Percentiles rank a stretch among this genome's conserved stretches.
phyloP scores from a whole-genome alignment of 2,888 invertebrate genomes.

The Cenopis cana region DNA sequence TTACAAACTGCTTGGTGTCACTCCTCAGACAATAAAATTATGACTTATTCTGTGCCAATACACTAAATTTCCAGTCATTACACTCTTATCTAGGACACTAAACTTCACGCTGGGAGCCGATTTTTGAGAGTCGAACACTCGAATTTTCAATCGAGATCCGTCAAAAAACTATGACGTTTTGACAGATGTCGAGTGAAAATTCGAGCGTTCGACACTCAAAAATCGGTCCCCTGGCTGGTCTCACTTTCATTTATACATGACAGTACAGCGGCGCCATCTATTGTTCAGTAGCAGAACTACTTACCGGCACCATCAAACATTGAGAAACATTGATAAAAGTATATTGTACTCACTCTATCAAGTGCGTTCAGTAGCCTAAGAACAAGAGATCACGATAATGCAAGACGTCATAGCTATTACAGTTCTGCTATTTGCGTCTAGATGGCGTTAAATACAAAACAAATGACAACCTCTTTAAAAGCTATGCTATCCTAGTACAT shows the following conservation, averaged over 20 bases:
- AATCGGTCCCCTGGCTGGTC: too few species aligned
- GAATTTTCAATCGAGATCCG: too few species aligned
- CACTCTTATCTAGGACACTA: too few species aligned
- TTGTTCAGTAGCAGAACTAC: not conserved
- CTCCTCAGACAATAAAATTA: too few species aligned
- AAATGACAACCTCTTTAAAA: constrained; percentile 12
- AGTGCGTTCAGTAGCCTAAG: not conserved
- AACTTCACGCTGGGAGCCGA: too few species aligned
- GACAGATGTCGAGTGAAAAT: too few species aligned
- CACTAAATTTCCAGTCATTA: too few species aligned
- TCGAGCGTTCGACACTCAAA: too few species aligned
- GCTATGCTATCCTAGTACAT: constrained; percentile 74
- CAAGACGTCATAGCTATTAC: not conserved
- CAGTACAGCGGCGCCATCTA: constrained; percentile 20
- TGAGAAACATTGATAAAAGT: not conserved
- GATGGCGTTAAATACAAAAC: constrained; percentile 52
- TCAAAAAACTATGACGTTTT: too few species aligned
- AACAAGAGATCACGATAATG: constrained; percentile 4
- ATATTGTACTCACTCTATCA: constrained; percentile 2
- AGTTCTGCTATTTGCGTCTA: constrained; percentile 51
- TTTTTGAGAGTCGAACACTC: too few species aligned
- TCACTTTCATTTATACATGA: not conserved
- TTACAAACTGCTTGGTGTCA: too few species aligned
- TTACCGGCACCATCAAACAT: not conserved
- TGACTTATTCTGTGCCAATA: too few species aligned